Evolutionary conservation across 2,797 vertebrate genomes (phyloP), one percentile per base, ranked within the genome.

Genomic region (Rhadinocentrus ornatus): DNA sequence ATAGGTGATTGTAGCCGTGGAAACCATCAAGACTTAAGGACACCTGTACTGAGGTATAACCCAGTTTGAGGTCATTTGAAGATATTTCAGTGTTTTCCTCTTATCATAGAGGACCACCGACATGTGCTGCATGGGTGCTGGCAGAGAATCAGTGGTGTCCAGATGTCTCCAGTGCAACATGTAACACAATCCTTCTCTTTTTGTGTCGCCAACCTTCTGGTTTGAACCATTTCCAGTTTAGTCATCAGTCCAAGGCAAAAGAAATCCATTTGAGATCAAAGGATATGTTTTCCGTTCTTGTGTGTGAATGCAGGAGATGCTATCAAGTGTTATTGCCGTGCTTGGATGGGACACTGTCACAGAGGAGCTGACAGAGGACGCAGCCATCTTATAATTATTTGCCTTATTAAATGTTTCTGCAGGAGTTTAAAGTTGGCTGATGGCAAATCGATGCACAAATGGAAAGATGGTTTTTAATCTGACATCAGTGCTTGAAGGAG

Each of bases 341-440:
- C 26, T 37, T 8, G 39, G 70, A 65, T 48, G 39, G 50, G 32
- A n/a, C 3, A 18, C 18, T 16, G 57, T 64, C 67, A 57, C 70
- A 54, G 13, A n/a, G 64, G n/a, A n/a, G 13, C 54, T 64, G 65
- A 57, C 70, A 54, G 13, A 70, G 52, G 11, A 44, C 37, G 22
- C 66, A 66, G 37, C 62, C 5, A 22, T 62, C 66, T 59, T 31
- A 46, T 62, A 77, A 81, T 80, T 59, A 75, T 82, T 76, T 81
- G 67, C 72, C 78, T 83, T 77, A 78, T 81, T 80, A 80, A 67
- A 24, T 34, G 29, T 46, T 41, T 27, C 32, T 52, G 9, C 60
- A 48, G 10, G 52, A 22, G 56, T 39, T 59, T 27, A 56, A 73
- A 82, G 57, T 48, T 64, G 68, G 75, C 62, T 31, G 27, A 61